A percentile compares a stretch with the other conserved stretches of the same genome.
Conservation (phyloP, 1,140 invertebrate species). For the Drosophila fuyamai region DNA sequence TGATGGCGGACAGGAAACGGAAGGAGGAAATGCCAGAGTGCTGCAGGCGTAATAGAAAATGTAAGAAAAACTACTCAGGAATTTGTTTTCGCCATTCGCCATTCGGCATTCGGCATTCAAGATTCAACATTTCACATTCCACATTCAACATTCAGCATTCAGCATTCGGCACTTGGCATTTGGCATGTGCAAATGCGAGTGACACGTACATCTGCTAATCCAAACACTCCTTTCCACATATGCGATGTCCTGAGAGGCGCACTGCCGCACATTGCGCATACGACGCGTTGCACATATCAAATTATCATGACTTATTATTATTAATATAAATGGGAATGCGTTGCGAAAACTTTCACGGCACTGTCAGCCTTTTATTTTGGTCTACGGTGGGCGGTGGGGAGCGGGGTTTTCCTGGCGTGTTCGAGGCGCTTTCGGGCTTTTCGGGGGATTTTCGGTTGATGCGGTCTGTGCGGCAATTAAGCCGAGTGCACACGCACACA, state of each 20-base stretch:
- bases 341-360: slow-evolving; percentile 19
- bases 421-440: neutral
- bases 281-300: slow-evolving; percentile 42
- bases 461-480: slow-evolving; percentile 34
- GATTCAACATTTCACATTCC: neutral
- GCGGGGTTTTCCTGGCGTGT: neutral
- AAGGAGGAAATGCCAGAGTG: slow-evolving; percentile 33
- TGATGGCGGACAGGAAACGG: slow-evolving; percentile 10
- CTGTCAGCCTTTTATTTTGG: slow-evolving; percentile 1
- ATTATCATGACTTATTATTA: slow-evolving; percentile 49
- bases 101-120: slow-evolving; percentile 13
- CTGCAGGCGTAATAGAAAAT: slow-evolving; percentile 49
- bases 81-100: slow-evolving; percentile 43
- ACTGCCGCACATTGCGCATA: slow-evolving; percentile 37
- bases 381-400: neutral
- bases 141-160: neutral
- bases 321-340: slow-evolving; percentile 42
- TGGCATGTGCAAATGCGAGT: slow-evolving; percentile 39
- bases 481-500: slow-evolving; percentile 25
- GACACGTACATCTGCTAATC: slow-evolving; percentile 52
- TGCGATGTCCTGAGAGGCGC: slow-evolving; percentile 1
- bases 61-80: slow-evolving; percentile 45
- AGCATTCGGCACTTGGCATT: slow-evolving; percentile 27
- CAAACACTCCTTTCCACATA: slow-evolving; percentile 35
- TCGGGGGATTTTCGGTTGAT: slow-evolving; percentile 13